Evolutionary conservation across 2,113 vertebrate species (phyloP), one percentile per base, ranked within the genome.

Genomic region (Tricholaema leucomelas): DNA sequence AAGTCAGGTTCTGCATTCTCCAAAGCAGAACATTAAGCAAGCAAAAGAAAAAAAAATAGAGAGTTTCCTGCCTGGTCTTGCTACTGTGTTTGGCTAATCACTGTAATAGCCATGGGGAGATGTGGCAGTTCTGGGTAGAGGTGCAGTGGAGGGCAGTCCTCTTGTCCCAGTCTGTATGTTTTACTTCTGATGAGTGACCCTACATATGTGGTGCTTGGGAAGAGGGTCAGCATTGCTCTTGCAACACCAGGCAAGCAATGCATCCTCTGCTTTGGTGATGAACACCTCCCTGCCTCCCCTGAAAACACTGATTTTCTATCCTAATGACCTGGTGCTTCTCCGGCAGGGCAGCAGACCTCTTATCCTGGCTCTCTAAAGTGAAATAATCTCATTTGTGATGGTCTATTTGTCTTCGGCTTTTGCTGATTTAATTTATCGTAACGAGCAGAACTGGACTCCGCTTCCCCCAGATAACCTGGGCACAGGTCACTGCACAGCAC

Each of bases 191-290:
- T 25, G 42, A 19, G 40, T 21, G 5, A 31, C 50, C 42, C n/a
- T 28, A 6, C 1, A 2, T 3, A 21, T 3, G 4, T 25, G 33
- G 23, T 5, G 12, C 55, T 64, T 14, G 6, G 24, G 67, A 30
- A 69, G 27, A 63, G 25, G 36, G 27, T 48, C 38, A 28, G 46
- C n/a, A 30, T 58, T 1, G 0, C 19, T 28, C 31, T 20, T 10
- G n/a, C 38, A 12, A 50, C 17, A 14, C 21, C 50, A 74, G 25
- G 18, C 40, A 24, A 46, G 21, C 24, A 36, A 28, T 0, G 0
- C 0, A 3, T 21, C 23, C 55, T 20, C 27, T 4, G 6, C 44
- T 48, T 65, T 0, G 0, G 30, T n/a, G 64, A 3, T 5, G 31
- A 76, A 91, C 35, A 35, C 55, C 25, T 55, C 6, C 42, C 23